Percentiles rank a stretch among this genome's conserved stretches.
These are phyloP conservation scores for Troides helena DNA, from an alignment of 2,888 invertebrate species.

Conservation along the genomic window DNA sequence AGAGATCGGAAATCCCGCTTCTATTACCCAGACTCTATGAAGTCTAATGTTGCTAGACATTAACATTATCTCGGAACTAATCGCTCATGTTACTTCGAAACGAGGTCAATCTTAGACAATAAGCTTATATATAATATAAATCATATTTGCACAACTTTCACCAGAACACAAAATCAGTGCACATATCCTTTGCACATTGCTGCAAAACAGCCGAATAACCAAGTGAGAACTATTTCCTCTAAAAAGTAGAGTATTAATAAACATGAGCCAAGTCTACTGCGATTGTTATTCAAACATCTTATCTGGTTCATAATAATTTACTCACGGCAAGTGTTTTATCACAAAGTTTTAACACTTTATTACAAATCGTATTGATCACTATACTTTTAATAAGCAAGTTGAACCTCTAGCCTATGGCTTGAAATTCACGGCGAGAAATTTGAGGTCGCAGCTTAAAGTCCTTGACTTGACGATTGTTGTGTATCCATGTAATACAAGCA, in stretches of 20 bases:
- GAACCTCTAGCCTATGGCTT: no score
- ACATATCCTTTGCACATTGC: neutral
- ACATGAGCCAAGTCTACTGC: no score
- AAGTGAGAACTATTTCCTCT: neutral
- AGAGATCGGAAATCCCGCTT: neutral
- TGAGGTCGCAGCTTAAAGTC: neutral
- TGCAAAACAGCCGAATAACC: neutral
- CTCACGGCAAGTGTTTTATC: no score
- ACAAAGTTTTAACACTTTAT: no score
- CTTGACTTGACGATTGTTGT: neutral
- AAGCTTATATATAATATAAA: neutral
- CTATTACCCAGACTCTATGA: neutral
- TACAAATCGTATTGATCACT: no score
- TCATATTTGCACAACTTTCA: neutral
- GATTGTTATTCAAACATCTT: neutral
- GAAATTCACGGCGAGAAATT: no score
- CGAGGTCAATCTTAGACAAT: constrained; percentile 3
- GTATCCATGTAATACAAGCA: neutral
- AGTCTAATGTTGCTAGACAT: neutral
- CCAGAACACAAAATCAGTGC: neutral
- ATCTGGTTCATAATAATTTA: neutral
- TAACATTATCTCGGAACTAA: constrained; percentile 3
- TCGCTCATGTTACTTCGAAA: neutral
- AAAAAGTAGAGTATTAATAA: neutral
- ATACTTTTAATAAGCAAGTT: no score